Base-by-base conservation (phyloP, 2,888 invertebrate genomes). In the Amphipoea lucens region DNA sequence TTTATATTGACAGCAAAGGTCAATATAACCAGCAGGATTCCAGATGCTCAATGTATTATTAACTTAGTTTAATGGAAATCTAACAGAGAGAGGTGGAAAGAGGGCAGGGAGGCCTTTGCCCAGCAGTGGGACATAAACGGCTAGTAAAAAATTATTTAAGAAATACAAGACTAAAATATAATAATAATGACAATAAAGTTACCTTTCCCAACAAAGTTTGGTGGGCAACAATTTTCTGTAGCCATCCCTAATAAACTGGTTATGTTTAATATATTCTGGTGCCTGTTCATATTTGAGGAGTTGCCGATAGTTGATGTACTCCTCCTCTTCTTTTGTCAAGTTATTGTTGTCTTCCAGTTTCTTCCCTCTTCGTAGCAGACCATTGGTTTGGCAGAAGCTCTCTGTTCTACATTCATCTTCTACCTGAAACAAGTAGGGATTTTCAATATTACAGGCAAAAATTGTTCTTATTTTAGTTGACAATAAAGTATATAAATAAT, bases 201-300 rank as follows among this genome's bases (percentile, higher is more conserved):
- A 99, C 99, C 99, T 99, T 97, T 98, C 98, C 94, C 99, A 96
- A 92, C 99, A 99, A 89, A 99, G 96, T 93, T 97, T 98, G n/a
- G 98, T 98, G 11, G 98, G 98, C 75, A 99, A 97, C 88, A 98
- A 97, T 90, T 98, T 98, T 91, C 99, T 97, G 94, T 99, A 99
- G 20, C 99, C 99, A 88, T 98, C 97, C 82, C 98, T 97, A 88
- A 99, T 99, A 92, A 97, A 99, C 6, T 98, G 98, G 95, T 99
- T 99, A 91, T 98, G 98, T 94, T 98, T 98, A 79, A 99, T 97
- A 95, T 98, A 98, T 79, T 97, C 97, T 7, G 99, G 99, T 71
- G 99, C 98, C 91, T 98, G 92, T 84, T 97, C 97, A 92, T 95
- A 97, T 81, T 96, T 96, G 23, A 97, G 90, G 62, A 97, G 92